phyloP scores from a whole-genome alignment of 30 jellyfish, hydroid and myxozoan genomes.

The Catostylus mosaicus region DNA sequence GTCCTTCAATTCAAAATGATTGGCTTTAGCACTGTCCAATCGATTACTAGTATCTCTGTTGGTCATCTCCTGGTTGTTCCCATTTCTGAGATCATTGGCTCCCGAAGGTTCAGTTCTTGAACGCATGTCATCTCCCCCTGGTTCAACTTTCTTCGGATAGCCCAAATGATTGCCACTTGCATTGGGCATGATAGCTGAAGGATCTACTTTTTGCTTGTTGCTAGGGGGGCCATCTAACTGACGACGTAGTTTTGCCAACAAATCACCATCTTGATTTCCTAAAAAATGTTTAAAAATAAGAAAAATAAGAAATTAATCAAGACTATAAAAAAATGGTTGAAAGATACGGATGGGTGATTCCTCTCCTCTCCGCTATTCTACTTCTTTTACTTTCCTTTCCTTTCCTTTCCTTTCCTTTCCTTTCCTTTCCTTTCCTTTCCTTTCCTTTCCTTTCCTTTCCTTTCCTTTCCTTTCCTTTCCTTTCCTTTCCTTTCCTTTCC shows the following conservation, averaged over 20 bases:
- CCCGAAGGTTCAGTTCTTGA: neutral
- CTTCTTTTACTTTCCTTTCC: too few relatives aligned
- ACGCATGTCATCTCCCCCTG: neutral
- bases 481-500: too few relatives aligned
- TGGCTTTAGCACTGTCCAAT: slow-evolving; percentile 1
- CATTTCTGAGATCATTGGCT: neutral
- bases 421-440: too few relatives aligned
- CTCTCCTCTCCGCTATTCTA: too few relatives aligned
- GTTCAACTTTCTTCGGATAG: neutral
- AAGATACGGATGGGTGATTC: neutral
- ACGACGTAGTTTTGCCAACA: slow-evolving; percentile 26
- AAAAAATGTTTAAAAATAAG: too few relatives aligned
- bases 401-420: too few relatives aligned
- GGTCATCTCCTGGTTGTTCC: neutral
- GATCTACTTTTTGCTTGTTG: neutral
- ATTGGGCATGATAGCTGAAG: neutral
- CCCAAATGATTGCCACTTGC: too few relatives aligned
- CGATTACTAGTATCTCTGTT: neutral
- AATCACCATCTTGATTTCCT: slow-evolving; percentile 19
- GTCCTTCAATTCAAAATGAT: neutral
- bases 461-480: too few relatives aligned
- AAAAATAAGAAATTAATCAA: too few relatives aligned
- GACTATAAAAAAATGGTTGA: neutral
- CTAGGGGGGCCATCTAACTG: slow-evolving; percentile 10
- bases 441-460: too few relatives aligned